These are phyloP conservation scores for Rallus limicola DNA, from an alignment of 2,113 vertebrate genomes.

Conservation along the genomic window DNA sequence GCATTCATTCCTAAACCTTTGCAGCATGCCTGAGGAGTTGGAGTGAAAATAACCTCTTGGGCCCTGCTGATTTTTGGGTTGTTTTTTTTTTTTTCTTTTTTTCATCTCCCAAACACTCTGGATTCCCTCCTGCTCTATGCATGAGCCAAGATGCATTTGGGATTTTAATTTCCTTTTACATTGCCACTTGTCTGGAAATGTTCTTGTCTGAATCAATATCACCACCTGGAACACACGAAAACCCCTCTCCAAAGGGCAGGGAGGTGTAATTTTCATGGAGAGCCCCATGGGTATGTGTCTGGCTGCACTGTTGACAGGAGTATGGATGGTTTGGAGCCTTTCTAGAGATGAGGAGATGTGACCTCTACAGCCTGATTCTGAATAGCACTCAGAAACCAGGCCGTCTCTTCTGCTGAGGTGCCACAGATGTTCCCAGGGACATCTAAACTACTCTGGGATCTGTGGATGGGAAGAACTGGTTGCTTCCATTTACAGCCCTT, in stretches of 20 bases:
- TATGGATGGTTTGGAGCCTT: background rate
- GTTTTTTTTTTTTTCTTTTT: background rate
- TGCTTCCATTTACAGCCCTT: background rate
- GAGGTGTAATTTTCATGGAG: background rate
- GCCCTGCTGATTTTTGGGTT: background rate
- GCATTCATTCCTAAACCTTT: conserved; percentile 10
- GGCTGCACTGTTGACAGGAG: background rate
- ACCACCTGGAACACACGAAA: background rate
- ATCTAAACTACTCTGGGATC: background rate
- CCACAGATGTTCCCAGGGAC: background rate
- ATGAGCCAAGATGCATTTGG: conserved; percentile 20
- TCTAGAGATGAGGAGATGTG: background rate
- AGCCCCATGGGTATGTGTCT: background rate
- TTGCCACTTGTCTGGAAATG: background rate
- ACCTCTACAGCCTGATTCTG: background rate
- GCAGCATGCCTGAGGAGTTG: background rate
- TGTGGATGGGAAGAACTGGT: background rate
- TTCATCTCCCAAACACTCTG: conserved; percentile 12
- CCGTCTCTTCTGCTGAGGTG: background rate
- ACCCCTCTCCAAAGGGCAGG: background rate
- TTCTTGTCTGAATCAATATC: background rate
- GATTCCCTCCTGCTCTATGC: conserved; percentile 1
- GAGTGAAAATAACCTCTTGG: background rate
- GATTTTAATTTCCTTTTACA: conserved; percentile 32
- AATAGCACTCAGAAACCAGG: background rate